Percentiles rank a stretch among this genome's conserved stretches.
Conservation (phyloP, 2,888 invertebrate genomes). For the Lasioglossum morio region DNA sequence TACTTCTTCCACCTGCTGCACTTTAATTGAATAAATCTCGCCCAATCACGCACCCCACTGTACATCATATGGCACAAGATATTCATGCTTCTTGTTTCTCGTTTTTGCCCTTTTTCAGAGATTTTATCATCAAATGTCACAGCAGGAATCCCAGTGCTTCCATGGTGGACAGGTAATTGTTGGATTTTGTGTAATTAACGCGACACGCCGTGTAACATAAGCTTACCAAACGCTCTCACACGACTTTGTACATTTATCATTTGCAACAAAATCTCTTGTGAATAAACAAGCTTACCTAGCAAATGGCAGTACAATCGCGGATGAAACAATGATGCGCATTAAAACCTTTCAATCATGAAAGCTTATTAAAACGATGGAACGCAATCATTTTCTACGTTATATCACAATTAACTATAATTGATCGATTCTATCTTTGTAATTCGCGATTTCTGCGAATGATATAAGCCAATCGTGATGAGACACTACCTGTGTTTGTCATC, state of each 20-base stretch:
- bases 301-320: not conserved
- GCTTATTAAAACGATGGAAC: not conserved
- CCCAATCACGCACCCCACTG: slow-evolving; percentile 36
- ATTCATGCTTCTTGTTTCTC: slow-evolving; percentile 66
- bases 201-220: not conserved
- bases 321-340: not conserved
- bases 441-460: not conserved
- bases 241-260: not conserved
- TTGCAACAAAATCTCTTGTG: not conserved
- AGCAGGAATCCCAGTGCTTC: slow-evolving; percentile 85
- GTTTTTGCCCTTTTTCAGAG: slow-evolving; percentile 78
- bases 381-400: not conserved
- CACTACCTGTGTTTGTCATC: not conserved
- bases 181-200: slow-evolving; percentile 24
- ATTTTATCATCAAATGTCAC: slow-evolving; percentile 85
- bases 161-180: slow-evolving; percentile 84
- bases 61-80: slow-evolving; percentile 31
- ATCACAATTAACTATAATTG: not conserved
- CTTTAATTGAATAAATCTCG: not conserved
- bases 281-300: not conserved
- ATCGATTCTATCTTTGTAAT: not conserved
- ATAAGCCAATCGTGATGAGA: not conserved
- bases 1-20: not conserved
- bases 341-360: not conserved
- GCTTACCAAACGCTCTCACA: not conserved